Evolutionary conservation across 2,797 vertebrate species (phyloP).

Genomic region (Acanthurus lineatus): DNA sequence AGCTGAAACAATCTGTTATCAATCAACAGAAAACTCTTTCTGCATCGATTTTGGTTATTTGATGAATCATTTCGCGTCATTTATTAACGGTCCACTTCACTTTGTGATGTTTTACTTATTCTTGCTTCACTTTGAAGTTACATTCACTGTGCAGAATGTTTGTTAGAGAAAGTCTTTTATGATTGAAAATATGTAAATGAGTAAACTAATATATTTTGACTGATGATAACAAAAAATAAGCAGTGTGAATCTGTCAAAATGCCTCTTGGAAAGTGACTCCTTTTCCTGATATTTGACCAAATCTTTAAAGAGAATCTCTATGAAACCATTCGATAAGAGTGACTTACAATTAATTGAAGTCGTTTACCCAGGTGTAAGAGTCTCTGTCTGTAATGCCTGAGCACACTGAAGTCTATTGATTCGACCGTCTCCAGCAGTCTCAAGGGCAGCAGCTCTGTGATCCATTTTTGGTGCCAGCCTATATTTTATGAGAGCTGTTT

Average conservation of each 20-base stretch:
- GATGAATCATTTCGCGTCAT: no score
- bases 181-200: no score
- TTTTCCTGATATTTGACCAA: not conserved
- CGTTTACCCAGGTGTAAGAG: not conserved
- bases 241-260: not conserved
- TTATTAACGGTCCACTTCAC: no score
- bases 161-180: no score
- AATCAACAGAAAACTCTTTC: no score
- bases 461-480: slow-evolving; percentile 17
- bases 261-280: not conserved
- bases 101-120: no score
- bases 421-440: slow-evolving; percentile 23
- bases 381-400: not conserved
- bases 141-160: no score
- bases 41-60: no score
- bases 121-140: no score
- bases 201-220: not conserved
- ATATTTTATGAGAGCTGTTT: slow-evolving; percentile 45
- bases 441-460: slow-evolving; percentile 34
- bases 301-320: not conserved
- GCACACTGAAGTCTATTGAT: slow-evolving; percentile 15
- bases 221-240: not conserved
- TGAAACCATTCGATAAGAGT: slow-evolving; percentile 11
- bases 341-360: slow-evolving; percentile 4
- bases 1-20: no score